phyloP scores from a whole-genome alignment of 2,113 vertebrate species.

The Microcebus jonahi region DNA sequence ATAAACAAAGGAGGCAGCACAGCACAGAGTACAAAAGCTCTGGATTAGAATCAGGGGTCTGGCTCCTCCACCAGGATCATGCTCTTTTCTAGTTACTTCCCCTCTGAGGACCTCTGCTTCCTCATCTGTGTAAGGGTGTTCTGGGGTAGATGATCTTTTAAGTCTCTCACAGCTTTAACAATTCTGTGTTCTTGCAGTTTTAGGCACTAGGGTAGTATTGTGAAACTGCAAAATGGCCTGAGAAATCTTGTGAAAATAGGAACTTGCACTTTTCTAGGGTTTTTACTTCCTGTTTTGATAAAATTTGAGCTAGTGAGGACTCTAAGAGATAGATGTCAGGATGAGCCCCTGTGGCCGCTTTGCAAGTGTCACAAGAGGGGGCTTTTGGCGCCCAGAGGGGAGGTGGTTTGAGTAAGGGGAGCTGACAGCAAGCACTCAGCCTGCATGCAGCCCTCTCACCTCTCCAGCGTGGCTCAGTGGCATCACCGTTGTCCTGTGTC shows the following conservation, averaged over 20 bases:
- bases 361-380: background rate
- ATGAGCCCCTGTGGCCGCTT: background rate
- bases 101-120: background rate
- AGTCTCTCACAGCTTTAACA: background rate
- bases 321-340: background rate
- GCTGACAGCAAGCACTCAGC: background rate
- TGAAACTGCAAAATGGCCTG: conserved; percentile 24
- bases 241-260: conserved; percentile 57
- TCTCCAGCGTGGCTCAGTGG: background rate
- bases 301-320: background rate
- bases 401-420: background rate
- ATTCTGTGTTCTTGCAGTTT: background rate
- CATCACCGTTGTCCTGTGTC: background rate
- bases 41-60: background rate
- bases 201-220: background rate
- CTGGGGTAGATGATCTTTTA: background rate
- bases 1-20: background rate
- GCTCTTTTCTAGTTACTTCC: background rate
- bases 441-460: background rate
- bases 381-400: background rate
- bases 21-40: background rate
- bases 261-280: conserved; percentile 57
- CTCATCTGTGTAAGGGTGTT: background rate
- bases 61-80: background rate
- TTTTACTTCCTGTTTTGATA: conserved; percentile 33